phyloP scores from a whole-genome alignment of 2,113 vertebrate genomes.

The Pomatostomus ruficeps region DNA sequence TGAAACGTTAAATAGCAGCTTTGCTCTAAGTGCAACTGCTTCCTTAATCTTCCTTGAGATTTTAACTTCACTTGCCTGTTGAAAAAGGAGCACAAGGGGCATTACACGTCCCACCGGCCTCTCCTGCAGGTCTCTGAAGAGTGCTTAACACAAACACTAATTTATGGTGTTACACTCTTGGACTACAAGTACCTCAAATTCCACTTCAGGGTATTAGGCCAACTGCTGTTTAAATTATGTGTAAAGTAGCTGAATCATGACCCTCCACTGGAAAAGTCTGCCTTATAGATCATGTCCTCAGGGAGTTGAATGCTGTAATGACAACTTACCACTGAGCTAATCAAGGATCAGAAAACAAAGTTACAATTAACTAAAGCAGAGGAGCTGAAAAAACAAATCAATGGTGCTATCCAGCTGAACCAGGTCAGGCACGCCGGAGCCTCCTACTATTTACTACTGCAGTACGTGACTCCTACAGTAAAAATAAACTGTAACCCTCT shows the following conservation, averaged over 20 bases:
- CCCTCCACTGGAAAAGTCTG: not conserved
- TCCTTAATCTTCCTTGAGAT: not conserved
- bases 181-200: not conserved
- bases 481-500: not conserved
- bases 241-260: not conserved
- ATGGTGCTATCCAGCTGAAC: not conserved
- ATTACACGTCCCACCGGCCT: not conserved
- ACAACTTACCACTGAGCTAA: conserved; percentile 28
- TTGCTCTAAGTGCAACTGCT: not conserved
- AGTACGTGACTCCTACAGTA: not conserved
- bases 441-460: not conserved
- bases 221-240: conserved; percentile 34
- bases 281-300: not conserved
- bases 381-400: not conserved
- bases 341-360: conserved; percentile 11
- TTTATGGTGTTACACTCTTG: not conserved
- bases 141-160: not conserved
- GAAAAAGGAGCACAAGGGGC: not conserved
- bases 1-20: not conserved
- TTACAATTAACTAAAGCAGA: conserved; percentile 9
- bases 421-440: not conserved
- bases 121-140: not conserved
- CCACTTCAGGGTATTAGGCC: conserved; percentile 20
- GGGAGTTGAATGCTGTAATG: not conserved
- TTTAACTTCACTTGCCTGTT: not conserved